Base-by-base conservation (phyloP, 2,797 vertebrate genomes). In the Distichodus sexfasciatus region DNA sequence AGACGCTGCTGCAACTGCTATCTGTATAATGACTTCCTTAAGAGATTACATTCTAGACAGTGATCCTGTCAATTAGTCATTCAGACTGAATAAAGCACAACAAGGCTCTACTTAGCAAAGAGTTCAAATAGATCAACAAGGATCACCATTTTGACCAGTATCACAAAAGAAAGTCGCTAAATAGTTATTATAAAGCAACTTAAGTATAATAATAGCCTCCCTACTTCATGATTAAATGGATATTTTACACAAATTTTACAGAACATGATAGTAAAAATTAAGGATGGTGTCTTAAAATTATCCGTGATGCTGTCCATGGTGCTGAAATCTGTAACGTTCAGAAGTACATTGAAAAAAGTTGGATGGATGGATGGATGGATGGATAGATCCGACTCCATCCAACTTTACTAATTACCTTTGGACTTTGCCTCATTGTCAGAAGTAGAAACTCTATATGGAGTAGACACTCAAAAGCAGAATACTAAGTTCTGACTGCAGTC, bases 1-100 rank as follows among this genome's bases (percentile, higher is more conserved):
- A 83, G 76, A 78, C 47, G 71, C 63, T 78, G 74, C 76, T 71
- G 72, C 79, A 81, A 82, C 76, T 79, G 81, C 71, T 84, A 82
- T 84, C 83, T 82, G 17, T 75, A 44, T 84, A 87, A 87, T 86
- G 76, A 76, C 87, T 78, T 89, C 85, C 85, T 85, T 74, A 77
- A 71, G 72, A 81, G 81, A 88, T 88, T 82, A 78, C 59, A 46
- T 75, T 76, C 74, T 77, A 74, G 61, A 78, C 77, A 78, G 74
- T 82, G 77, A 72, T 64, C 70, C 79, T 75, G 76, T 71, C 59
- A 47, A 79, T 79, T 72, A 65, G 35, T 66, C 74, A 78, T 23
- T 77, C 71, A 72, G 63, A 43, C 53, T 61, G 75, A 81, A 84
- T 70, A 75, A 76, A 69, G 31, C 21, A 57, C 76, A 71, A 51